A percentile compares a stretch with the other conserved stretches of the same genome.
These are phyloP conservation scores for Eucera pruinosa DNA, from an alignment of 2,888 invertebrate genomes.

Conservation along the genomic window DNA sequence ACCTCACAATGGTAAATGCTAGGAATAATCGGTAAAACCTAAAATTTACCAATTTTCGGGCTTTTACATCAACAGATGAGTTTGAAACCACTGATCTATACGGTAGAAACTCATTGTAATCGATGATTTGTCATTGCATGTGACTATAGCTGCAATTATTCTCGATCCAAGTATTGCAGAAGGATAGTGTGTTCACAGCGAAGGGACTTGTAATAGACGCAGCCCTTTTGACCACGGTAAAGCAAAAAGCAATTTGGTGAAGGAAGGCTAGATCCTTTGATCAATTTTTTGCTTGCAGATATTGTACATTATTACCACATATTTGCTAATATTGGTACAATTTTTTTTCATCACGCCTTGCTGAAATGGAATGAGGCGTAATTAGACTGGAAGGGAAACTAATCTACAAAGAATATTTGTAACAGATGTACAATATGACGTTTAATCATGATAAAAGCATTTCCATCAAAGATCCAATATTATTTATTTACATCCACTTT, in stretches of 20 bases:
- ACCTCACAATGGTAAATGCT: no score
- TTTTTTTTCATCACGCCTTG: slow-evolving; percentile 38
- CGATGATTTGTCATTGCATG: no score
- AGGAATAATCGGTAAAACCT: no score
- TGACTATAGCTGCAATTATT: slow-evolving; percentile 72
- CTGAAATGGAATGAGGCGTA: no score
- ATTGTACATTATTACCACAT: slow-evolving; percentile 71
- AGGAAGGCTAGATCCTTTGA: accelerated
- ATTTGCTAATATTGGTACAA: slow-evolving; percentile 75
- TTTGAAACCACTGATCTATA: no score
- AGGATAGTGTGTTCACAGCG: slow-evolving; percentile 67
- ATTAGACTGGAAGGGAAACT: background rate
- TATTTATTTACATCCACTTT: background rate
- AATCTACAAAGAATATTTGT: background rate
- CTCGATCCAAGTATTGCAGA: slow-evolving; percentile 76
- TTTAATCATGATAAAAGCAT: background rate
- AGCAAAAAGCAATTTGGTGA: background rate
- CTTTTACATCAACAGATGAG: no score
- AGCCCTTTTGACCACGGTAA: slow-evolving; percentile 72
- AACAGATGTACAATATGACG: background rate
- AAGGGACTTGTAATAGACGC: slow-evolving; percentile 72
- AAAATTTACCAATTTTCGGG: no score
- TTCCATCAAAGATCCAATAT: background rate
- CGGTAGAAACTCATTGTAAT: no score
- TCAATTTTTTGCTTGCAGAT: slow-evolving; percentile 66